Conservation (phyloP, 2,797 vertebrate genomes). For the Bradypodion ventrale region DNA sequence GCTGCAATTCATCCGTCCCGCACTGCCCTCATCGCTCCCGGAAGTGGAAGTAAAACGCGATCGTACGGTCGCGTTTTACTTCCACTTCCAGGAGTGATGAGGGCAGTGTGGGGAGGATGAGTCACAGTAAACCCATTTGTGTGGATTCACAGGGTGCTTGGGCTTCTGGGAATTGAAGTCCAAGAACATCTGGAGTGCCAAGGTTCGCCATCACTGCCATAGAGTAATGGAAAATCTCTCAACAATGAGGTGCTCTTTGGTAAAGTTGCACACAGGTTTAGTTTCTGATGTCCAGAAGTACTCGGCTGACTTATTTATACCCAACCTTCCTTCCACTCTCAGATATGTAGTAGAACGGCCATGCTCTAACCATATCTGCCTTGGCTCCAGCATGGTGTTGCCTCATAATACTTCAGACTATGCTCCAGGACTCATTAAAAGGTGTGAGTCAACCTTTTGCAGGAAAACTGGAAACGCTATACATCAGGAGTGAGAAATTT, state of each 20-base stretch:
- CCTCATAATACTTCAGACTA: neutral
- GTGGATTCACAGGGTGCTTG: too few species aligned
- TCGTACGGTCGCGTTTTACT: too few species aligned
- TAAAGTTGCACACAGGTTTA: neutral
- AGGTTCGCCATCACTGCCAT: too few species aligned
- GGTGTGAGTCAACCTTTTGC: neutral
- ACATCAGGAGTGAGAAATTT: neutral
- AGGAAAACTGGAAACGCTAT: neutral
- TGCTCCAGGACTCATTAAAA: neutral
- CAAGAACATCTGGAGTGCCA: too few species aligned
- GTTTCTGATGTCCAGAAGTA: neutral
- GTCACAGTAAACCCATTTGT: too few species aligned
- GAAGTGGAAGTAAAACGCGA: too few species aligned
- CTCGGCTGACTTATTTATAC: neutral
- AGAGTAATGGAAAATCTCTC: neutral
- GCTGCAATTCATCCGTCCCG: too few species aligned
- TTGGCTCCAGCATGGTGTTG: neutral
- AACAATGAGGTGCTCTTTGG: neutral
- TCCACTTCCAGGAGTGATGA: too few species aligned
- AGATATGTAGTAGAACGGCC: neutral
- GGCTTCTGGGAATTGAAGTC: too few species aligned
- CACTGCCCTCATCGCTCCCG: too few species aligned
- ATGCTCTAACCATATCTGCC: neutral
- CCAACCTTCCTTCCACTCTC: neutral
- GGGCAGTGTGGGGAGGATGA: too few species aligned